A percentile compares a stretch with the other conserved stretches of the same genome.
These are phyloP conservation scores for Aeoliscus strigatus DNA, from an alignment of 2,797 vertebrate genomes.

Conservation along the genomic window DNA sequence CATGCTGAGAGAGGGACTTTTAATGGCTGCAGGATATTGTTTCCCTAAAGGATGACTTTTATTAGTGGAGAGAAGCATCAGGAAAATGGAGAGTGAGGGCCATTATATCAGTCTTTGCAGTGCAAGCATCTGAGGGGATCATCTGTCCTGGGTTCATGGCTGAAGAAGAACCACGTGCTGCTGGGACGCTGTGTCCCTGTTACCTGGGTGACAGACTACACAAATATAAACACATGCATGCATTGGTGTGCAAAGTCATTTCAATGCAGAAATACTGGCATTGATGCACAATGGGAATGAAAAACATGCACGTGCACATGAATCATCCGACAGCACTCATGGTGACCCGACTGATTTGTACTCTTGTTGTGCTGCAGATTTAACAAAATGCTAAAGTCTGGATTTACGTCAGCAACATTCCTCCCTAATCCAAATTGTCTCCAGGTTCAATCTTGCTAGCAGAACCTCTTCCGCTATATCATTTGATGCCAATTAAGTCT, in stretches of 20 bases:
- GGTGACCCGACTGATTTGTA: constrained; percentile 39
- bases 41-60: constrained; percentile 70
- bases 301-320: constrained; percentile 35
- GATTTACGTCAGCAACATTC: constrained; percentile 55
- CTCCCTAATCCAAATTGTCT: constrained; percentile 48
- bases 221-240: constrained; percentile 42
- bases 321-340: constrained; percentile 34
- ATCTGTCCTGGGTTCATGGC: constrained; percentile 66
- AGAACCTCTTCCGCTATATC: constrained; percentile 27
- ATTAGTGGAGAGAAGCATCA: constrained; percentile 65
- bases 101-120: constrained; percentile 64
- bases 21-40: constrained; percentile 71
- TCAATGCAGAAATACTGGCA: constrained; percentile 17
- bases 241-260: constrained; percentile 23
- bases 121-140: constrained; percentile 59
- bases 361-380: constrained; percentile 43
- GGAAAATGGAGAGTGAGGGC: constrained; percentile 50
- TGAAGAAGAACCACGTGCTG: constrained; percentile 55
- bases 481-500: constrained; percentile 53
- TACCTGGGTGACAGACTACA: constrained; percentile 51
- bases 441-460: constrained; percentile 19
- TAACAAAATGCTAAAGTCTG: constrained; percentile 51
- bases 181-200: constrained; percentile 51
- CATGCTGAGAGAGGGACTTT: constrained; percentile 65
- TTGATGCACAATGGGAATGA: constrained; percentile 39